Base-by-base conservation (phyloP, 2,888 invertebrate species). In the Cryptops parisi region DNA sequence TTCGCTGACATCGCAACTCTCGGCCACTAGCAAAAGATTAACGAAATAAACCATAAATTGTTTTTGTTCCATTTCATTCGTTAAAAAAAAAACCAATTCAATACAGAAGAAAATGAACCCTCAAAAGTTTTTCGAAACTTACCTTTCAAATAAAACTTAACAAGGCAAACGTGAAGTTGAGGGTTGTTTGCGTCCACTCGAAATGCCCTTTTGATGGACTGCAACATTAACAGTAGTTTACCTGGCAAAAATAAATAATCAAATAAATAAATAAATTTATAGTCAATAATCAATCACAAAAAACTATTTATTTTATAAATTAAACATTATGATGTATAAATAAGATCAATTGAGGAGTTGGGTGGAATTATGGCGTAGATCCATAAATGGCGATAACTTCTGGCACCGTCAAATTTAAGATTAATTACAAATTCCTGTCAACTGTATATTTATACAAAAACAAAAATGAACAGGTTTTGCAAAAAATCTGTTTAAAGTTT, bases 181-280 rank as follows among this genome's bases (percentile, higher is more conserved):
- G 89, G 84, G 72, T 86, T 76, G 50, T 74, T 72, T 47, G 84
- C 74, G 60, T 82, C 78, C 60, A 94, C 72, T 52, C 77, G 76
- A 68, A 80, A 77, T 53, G 93, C 94, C 54, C 94, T 80, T 68
- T 88, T 93, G 67, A 97, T 78, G 62, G 93, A 90, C 72, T 94
- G 93, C 64, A 97, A 77, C 94, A 97, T 96, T 62, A 96, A 74
- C 56, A 97, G 75, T 49, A 88, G 79, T 72, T 89, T 90, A 64
- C 80, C 87, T 87, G 74, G 2, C 63, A 72, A 72, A 50, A 55
- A 50, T n/a, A 33, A 12, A 12, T 9, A 33, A 33, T n/a, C n/a
- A n/a, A n/a, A n/a, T n/a, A n/a, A n/a, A n/a, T n/a, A n/a, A n/a
- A 55, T 40, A 51, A 54, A 9, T 27, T 5, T n/a, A n/a, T 26